These are phyloP conservation scores for Coptotermes formosanus DNA, from an alignment of 1,140 invertebrate genomes.

Conservation along the genomic window DNA sequence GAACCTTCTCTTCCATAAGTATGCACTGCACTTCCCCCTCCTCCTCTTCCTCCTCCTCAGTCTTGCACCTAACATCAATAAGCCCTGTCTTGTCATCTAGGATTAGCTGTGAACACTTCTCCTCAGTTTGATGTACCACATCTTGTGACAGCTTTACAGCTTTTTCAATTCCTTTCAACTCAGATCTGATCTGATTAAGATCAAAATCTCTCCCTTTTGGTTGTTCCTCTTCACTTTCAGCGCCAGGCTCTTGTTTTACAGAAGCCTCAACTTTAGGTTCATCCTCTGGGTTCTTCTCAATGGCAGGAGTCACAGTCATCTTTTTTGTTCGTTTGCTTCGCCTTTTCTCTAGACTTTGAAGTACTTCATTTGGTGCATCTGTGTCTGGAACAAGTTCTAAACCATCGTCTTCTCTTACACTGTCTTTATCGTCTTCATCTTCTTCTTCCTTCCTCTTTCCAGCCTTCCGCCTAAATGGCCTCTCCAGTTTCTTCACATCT, in stretches of 20 bases:
- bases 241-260: conserved; percentile 43
- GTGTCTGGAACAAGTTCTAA: conserved; percentile 23
- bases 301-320: background rate
- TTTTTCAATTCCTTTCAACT: conserved; percentile 75
- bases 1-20: background rate
- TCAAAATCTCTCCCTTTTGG: conserved; percentile 73
- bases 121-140: conserved; percentile 24
- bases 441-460: conserved; percentile 36
- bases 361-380: conserved; percentile 31
- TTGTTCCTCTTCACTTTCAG: conserved; percentile 44
- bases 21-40: background rate
- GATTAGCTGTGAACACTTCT: conserved; percentile 6
- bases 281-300: background rate
- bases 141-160: conserved; percentile 50
- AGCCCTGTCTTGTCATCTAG: background rate
- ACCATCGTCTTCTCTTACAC: conserved; percentile 10
- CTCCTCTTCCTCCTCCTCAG: conserved; percentile 41
- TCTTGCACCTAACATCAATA: background rate
- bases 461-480: conserved; percentile 38
- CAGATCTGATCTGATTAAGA: conserved; percentile 78
- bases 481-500: conserved; percentile 47
- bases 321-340: conserved; percentile 21
- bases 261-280: conserved; percentile 28
- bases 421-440: conserved; percentile 34
- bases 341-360: conserved; percentile 32